Percentiles rank a stretch among this genome's conserved stretches.
Conservation (phyloP, 2,113 vertebrate species). For the Xiphophorus maculatus region DNA sequence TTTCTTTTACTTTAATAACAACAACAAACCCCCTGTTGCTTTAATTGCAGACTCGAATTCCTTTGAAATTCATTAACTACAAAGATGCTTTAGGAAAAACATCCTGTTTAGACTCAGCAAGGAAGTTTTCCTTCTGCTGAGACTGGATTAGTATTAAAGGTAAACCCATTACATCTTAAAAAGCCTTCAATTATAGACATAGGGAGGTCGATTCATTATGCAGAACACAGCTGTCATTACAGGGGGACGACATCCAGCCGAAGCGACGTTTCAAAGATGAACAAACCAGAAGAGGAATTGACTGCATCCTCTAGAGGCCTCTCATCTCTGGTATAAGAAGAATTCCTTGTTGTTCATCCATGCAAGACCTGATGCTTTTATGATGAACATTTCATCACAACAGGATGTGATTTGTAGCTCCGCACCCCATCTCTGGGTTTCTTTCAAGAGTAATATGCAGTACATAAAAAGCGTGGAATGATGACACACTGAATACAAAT, state of each 20-base stretch:
- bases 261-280: constrained; percentile 21
- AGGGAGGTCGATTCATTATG: constrained; percentile 29
- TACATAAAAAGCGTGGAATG: too few species aligned
- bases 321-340: neutral
- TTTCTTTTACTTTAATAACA: constrained; percentile 3
- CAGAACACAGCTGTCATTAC: constrained; percentile 23
- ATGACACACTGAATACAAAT: too few species aligned
- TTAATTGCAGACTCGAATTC: constrained; percentile 34
- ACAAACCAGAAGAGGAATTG: constrained; percentile 26
- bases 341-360: neutral
- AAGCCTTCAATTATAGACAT: constrained; percentile 49
- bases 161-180: constrained; percentile 46
- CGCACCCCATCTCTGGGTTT: neutral
- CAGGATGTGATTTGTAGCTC: neutral
- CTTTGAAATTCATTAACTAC: constrained; percentile 30
- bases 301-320: neutral
- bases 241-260: neutral
- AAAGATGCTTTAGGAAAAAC: neutral
- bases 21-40: constrained; percentile 9
- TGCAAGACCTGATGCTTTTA: neutral
- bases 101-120: neutral
- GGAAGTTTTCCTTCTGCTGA: constrained; percentile 14
- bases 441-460: neutral
- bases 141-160: constrained; percentile 23
- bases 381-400: neutral